These are phyloP conservation scores for Dryobates pubescens DNA, from an alignment of 2,797 vertebrate genomes.

Conservation along the genomic window DNA sequence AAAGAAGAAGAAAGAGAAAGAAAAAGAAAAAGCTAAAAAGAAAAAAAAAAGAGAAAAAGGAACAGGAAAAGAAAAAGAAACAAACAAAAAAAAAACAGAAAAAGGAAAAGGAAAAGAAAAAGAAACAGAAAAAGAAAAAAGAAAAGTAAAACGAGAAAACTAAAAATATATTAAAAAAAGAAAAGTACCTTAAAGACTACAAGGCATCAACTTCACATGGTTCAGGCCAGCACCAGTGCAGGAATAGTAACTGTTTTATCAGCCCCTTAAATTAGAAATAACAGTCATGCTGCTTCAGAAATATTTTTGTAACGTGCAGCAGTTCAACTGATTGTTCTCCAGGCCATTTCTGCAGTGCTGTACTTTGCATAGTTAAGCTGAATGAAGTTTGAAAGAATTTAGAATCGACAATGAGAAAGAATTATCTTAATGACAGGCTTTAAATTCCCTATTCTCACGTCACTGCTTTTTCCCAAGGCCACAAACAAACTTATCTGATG, in stretches of 20 bases:
- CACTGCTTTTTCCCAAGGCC: slow-evolving; percentile 41
- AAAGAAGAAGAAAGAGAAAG: background rate
- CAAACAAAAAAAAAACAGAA: too few species aligned
- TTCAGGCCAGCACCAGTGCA: background rate
- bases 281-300: slow-evolving; percentile 11
- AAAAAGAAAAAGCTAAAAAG: background rate
- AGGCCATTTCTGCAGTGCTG: background rate
- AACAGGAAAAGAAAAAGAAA: too few species aligned
- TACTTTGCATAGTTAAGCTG: slow-evolving; percentile 25
- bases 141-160: too few species aligned
- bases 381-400: slow-evolving; percentile 62
- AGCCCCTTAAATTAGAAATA: slow-evolving; percentile 5
- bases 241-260: background rate
- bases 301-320: background rate
- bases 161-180: background rate
- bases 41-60: too few species aligned
- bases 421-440: slow-evolving; percentile 48
- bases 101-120: too few species aligned
- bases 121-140: too few species aligned
- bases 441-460: slow-evolving; percentile 34
- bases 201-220: background rate
- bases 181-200: background rate
- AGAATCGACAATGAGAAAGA: slow-evolving; percentile 62
- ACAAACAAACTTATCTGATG: slow-evolving; percentile 64
- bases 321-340: background rate